Conservation (phyloP, 2,113 vertebrate genomes). For the Sialia sialis region DNA sequence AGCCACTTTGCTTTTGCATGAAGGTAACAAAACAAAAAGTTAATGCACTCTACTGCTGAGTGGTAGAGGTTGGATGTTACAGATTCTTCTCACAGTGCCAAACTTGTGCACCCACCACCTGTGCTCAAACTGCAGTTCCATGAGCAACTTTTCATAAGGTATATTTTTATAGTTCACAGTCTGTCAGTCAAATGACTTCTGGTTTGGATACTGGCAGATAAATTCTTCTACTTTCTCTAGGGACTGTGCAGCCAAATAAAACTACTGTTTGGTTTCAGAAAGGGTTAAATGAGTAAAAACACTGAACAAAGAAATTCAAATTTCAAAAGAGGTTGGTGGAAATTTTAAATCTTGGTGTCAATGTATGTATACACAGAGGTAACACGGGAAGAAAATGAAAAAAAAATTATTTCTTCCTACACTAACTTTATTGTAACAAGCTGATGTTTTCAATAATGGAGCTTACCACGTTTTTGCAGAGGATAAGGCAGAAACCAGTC, state of each 20-base stretch:
- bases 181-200: neutral
- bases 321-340: neutral
- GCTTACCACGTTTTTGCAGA: neutral
- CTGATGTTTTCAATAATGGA: neutral
- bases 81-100: neutral
- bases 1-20: neutral
- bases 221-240: neutral
- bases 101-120: neutral
- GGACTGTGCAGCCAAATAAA: neutral
- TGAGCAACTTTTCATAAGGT: neutral
- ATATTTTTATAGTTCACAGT: neutral
- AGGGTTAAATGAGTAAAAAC: neutral
- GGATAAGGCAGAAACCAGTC: neutral
- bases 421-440: neutral
- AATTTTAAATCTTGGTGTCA: neutral
- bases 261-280: neutral
- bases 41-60: neutral
- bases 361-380: neutral
- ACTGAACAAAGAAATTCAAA: neutral
- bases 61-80: neutral
- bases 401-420: neutral
- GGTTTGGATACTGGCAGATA: neutral
- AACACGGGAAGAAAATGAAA: neutral
- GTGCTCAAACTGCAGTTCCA: neutral
- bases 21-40: neutral